Evolutionary conservation across 2,113 vertebrate species (phyloP).

Genomic region (Microcebus tavaratra): DNA sequence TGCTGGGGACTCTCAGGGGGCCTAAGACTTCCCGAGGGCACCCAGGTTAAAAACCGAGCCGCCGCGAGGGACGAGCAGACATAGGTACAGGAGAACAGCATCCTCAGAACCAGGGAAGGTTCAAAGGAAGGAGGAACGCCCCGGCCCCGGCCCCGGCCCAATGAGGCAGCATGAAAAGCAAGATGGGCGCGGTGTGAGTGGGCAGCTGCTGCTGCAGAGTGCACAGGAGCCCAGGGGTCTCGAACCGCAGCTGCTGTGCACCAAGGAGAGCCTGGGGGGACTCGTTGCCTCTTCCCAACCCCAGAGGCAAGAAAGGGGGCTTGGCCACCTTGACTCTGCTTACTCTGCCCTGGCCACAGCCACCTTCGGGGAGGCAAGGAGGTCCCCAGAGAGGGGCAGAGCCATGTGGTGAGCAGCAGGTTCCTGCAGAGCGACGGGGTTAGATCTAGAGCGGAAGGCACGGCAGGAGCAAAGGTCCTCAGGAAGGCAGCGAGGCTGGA

Average conservation of each 20-base stretch:
- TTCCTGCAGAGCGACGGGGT: not conserved
- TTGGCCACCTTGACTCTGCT: not conserved
- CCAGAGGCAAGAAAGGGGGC: not conserved
- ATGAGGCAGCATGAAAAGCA: no score
- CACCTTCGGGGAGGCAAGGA: not conserved
- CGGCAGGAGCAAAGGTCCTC: not conserved
- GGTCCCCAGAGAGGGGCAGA: not conserved
- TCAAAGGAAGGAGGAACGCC: not conserved
- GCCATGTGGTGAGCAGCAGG: not conserved
- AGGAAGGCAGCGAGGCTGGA: not conserved
- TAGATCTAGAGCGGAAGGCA: not conserved
- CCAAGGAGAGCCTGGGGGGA: accelerated
- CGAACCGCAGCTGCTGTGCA: accelerated
- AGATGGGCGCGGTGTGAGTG: not conserved
- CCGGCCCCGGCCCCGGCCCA: accelerated
- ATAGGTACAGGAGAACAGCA: not conserved
- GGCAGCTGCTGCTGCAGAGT: no score
- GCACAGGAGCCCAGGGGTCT: no score
- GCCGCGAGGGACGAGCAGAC: not conserved
- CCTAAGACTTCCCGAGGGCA: not conserved
- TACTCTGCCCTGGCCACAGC: not conserved
- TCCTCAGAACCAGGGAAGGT: not conserved
- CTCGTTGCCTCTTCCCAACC: not conserved
- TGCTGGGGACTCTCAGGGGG: no score
- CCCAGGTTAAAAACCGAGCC: not conserved